A percentile compares a stretch with the other conserved stretches of the same genome.
phyloP scores from a whole-genome alignment of 2,888 invertebrate species.

The Heliconius cydno region DNA sequence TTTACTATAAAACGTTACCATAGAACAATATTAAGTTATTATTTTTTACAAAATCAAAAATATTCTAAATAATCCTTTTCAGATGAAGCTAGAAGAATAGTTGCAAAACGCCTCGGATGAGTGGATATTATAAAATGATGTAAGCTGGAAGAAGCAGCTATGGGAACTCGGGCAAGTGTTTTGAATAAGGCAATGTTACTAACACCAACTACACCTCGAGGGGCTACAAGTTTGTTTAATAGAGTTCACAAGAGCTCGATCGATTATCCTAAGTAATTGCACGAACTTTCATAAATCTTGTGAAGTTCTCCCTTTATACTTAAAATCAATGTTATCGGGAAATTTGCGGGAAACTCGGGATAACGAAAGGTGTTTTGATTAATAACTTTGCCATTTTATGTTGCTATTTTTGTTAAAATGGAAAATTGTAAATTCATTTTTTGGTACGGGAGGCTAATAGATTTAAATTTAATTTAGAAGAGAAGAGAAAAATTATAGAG shows the following conservation, averaged over 20 bases:
- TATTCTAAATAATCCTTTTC: no score
- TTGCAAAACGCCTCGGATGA: no score
- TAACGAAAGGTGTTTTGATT: constrained; percentile 10
- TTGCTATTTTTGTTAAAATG: neutral
- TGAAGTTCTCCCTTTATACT: constrained; percentile 20
- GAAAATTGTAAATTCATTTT: neutral
- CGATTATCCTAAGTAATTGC: constrained; percentile 29
- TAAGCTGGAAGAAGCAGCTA: neutral
- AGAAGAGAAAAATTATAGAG: neutral
- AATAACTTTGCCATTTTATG: constrained; percentile 2
- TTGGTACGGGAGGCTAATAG: neutral
- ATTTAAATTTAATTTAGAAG: neutral
- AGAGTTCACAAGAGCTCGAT: constrained; percentile 27
- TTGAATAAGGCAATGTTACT: neutral
- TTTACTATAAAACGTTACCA: no score
- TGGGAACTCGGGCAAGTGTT: neutral
- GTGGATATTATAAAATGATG: no score
- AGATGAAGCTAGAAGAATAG: no score
- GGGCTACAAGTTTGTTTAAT: constrained; percentile 25
- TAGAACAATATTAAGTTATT: no score
- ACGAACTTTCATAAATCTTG: constrained; percentile 27
- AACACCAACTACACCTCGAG: constrained; percentile 12
- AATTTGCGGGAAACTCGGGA: neutral
- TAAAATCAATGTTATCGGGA: constrained; percentile 24
- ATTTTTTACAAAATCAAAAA: no score